Evolutionary conservation across 2,113 vertebrate species (phyloP), one percentile per base, ranked within the genome.

Genomic region (Pterophyllum scalare): DNA sequence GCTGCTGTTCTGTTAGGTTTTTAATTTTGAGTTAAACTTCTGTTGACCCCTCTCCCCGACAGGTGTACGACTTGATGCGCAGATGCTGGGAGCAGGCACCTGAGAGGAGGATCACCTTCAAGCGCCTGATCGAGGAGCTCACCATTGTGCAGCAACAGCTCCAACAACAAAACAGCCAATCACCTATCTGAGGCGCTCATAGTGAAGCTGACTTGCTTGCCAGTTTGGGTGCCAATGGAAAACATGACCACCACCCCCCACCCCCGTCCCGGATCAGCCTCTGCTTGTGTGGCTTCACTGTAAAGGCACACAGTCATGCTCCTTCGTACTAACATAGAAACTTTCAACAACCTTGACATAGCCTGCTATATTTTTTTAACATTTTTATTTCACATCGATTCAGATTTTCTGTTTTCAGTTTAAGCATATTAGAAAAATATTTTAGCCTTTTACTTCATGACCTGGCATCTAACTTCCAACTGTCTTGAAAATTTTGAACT

Each of bases 51-150:
- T 6, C 33, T 9, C 49, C n/a, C 26, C 11, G 3, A 13, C 81
- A 99, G 98, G 96, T 99, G 86, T 98, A 98, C 78, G 94, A 96
- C 12, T 96, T 98, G 93, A 98, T 99, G 98, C 95, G 92, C 87
- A 97, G 88, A 80, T 99, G 98, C 89, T 99, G 98, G 98, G 97
- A 97, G 80, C 94, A 95, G n/a, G 91, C 91, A 13, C 98, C 97
- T 0, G 95, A 96, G 0, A 95, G 89, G 40, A 96, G 98, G 75
- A 98, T 98, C 60, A 96, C 95, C 75, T 99, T 99, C 82, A 96
- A 97, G 88, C 93, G 90, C 52, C 96, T 99, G 67, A 97, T 98
- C 35, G 94, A 96, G 78, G 96, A 95, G 28, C 97, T 99, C 94
- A 96, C 95, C 94, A 88, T 89, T 22, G 95, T 98, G 26, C 91